A percentile compares a stretch with the other conserved stretches of the same genome.
Conservation (phyloP, 2,113 vertebrate genomes). For the Tragulus kanchil region DNA sequence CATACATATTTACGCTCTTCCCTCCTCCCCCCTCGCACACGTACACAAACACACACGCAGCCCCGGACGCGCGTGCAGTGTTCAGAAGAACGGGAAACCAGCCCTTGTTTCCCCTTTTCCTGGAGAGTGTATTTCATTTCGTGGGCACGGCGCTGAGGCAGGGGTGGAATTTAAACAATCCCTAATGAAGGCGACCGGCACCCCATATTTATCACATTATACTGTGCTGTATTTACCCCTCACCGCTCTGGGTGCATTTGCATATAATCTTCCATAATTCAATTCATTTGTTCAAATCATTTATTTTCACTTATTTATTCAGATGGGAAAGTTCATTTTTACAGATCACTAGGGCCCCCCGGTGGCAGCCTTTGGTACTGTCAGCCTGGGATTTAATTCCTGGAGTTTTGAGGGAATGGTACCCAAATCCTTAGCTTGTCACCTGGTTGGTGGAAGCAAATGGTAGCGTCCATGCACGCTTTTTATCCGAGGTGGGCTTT, state of each 20-base stretch:
- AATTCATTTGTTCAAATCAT: slow-evolving; percentile 60
- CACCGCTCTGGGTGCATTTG: slow-evolving; percentile 75
- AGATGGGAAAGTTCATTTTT: background rate
- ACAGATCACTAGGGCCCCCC: slow-evolving; percentile 82
- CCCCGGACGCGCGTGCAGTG: background rate
- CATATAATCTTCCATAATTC: slow-evolving; percentile 72
- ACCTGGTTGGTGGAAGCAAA: slow-evolving; percentile 51
- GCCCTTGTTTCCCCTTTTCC: background rate
- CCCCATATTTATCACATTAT: slow-evolving; percentile 55
- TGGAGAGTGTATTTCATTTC: slow-evolving; percentile 20
- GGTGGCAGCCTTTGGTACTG: slow-evolving; percentile 56
- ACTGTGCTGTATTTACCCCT: slow-evolving; percentile 70
- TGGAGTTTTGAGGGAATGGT: background rate
- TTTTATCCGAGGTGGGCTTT: slow-evolving; percentile 34
- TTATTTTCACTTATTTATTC: slow-evolving; percentile 50
- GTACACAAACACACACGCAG: background rate
- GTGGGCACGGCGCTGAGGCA: background rate
- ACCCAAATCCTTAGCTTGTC: slow-evolving; percentile 56
- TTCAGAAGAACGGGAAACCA: background rate
- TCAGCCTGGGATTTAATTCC: slow-evolving; percentile 42
- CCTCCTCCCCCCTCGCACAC: background rate
- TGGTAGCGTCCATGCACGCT: slow-evolving; percentile 68
- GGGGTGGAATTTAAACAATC: slow-evolving; percentile 76
- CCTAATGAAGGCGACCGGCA: slow-evolving; percentile 58
- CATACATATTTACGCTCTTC: background rate